phyloP scores from a whole-genome alignment of 2,888 invertebrate genomes.

The Drosophila lutescens region DNA sequence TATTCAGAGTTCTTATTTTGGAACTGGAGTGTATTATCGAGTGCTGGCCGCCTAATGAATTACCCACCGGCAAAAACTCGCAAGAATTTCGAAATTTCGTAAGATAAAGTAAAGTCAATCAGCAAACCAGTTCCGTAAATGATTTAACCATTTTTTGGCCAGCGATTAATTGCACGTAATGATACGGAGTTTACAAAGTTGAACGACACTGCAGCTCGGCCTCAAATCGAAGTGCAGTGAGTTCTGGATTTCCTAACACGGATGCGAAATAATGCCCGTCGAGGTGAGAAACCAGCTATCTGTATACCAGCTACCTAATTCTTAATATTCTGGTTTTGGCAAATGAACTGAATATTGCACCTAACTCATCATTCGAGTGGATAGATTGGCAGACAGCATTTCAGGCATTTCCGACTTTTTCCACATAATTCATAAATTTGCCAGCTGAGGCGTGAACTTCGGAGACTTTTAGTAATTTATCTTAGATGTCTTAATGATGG shows the following conservation, averaged over 20 bases:
- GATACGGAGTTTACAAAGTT: conserved; percentile 20
- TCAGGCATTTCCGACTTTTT: too few species aligned
- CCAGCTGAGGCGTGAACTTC: too few species aligned
- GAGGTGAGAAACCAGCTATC: too few species aligned
- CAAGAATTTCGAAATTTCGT: conserved; percentile 20
- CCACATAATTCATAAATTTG: too few species aligned
- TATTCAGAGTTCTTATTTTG: conserved; percentile 4
- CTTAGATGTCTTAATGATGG: not conserved
- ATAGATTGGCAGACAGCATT: too few species aligned
- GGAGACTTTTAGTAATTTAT: not conserved
- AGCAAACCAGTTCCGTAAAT: conserved; percentile 33
- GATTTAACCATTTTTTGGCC: conserved; percentile 16
- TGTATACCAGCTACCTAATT: too few species aligned
- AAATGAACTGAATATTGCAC: too few species aligned
- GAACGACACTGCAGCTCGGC: conserved; percentile 22
- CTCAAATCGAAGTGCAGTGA: not conserved
- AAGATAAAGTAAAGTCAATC: conserved; percentile 24
- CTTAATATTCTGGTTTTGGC: too few species aligned
- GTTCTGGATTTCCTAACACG: conserved; percentile 10
- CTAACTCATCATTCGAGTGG: too few species aligned
- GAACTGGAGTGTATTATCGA: conserved; percentile 9
- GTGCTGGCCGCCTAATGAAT: conserved; percentile 29
- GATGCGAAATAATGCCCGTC: not conserved
- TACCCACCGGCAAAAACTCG: conserved; percentile 15
- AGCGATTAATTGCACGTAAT: conserved; percentile 22